A percentile compares a stretch with the other conserved stretches of the same genome.
These are phyloP conservation scores for Orthonevra nobilis DNA, from an alignment of 2,888 invertebrate genomes.

Conservation along the genomic window DNA sequence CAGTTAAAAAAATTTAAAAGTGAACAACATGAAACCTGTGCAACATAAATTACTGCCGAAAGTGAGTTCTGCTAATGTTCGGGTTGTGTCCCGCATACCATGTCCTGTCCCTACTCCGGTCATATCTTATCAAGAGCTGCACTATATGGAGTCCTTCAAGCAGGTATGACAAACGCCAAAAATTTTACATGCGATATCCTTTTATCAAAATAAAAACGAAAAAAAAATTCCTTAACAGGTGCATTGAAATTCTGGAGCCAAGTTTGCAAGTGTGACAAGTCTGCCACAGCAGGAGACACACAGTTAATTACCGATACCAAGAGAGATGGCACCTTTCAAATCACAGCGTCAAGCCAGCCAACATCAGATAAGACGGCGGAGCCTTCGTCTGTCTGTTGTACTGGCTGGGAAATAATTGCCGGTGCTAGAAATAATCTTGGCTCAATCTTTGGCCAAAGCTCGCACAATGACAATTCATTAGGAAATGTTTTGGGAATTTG, in stretches of 20 bases:
- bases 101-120: no score
- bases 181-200: neutral
- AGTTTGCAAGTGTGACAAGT: conserved; percentile 50
- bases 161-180: no score
- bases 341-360: conserved; percentile 38
- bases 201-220: no score
- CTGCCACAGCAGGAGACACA: conserved; percentile 54
- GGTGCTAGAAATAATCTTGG: conserved; percentile 22
- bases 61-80: conserved; percentile 21
- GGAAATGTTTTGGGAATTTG: conserved; percentile 36
- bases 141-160: conserved; percentile 48
- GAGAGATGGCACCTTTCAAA: conserved; percentile 44
- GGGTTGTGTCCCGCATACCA: conserved; percentile 25
- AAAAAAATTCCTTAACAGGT: neutral
- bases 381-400: conserved; percentile 7
- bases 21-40: conserved; percentile 35
- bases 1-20: conserved; percentile 64
- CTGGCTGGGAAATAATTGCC: conserved; percentile 21
- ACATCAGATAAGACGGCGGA: conserved; percentile 44
- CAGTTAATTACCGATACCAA: conserved; percentile 38
- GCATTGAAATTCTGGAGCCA: conserved; percentile 44
- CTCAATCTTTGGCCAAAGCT: conserved; percentile 36
- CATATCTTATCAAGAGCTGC: conserved; percentile 45
- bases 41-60: conserved; percentile 45
- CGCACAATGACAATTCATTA: conserved; percentile 52